Evolutionary conservation across 2,113 vertebrate genomes (phyloP).

Genomic region (Eudyptes chrysolophus): DNA sequence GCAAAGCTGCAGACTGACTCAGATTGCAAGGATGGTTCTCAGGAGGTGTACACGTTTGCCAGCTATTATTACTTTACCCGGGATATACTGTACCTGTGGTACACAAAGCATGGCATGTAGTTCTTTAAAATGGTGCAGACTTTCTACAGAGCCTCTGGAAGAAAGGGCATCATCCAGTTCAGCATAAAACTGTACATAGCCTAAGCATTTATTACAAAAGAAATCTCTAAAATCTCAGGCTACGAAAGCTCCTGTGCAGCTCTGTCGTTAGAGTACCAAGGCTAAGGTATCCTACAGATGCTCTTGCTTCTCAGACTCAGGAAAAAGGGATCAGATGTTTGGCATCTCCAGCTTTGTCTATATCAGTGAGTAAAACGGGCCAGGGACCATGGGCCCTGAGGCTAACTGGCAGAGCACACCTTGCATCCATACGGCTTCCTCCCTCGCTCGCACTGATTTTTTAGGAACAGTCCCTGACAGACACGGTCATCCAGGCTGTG

Average conservation of each 20-base stretch:
- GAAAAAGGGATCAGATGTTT: background rate
- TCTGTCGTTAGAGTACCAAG: background rate
- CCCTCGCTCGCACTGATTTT: rapidly evolving
- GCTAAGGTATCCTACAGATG: background rate
- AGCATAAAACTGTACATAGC: background rate
- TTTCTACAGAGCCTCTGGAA: background rate
- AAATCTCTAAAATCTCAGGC: background rate
- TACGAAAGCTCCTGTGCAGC: background rate
- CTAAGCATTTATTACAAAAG: background rate
- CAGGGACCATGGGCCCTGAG: background rate
- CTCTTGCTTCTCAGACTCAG: background rate
- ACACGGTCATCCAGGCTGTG: background rate
- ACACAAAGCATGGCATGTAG: background rate
- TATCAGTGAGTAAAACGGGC: rapidly evolving
- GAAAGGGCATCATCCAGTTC: background rate
- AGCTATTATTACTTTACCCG: background rate
- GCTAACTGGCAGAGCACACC: background rate
- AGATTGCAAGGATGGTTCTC: background rate
- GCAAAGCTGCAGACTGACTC: background rate
- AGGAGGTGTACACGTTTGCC: background rate
- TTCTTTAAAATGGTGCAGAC: background rate
- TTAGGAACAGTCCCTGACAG: background rate
- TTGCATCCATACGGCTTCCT: background rate
- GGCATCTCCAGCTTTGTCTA: background rate
- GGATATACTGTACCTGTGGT: background rate